Base-by-base conservation (phyloP, 1,140 invertebrate species). In the Drosophila varians region DNA sequence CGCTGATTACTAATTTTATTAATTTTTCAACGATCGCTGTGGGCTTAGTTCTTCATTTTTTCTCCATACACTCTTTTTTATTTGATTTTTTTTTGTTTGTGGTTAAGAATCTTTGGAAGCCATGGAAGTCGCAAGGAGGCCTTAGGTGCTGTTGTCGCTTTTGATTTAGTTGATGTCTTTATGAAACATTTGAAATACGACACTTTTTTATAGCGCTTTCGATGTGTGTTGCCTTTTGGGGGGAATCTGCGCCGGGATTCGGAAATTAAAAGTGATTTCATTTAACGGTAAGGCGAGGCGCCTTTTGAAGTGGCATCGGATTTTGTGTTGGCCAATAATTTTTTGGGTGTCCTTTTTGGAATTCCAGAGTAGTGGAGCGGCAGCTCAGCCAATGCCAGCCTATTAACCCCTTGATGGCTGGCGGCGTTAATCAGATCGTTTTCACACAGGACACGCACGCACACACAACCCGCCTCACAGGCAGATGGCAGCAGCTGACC, bases 101-200 rank as follows among this genome's bases (percentile, higher is more conserved):
- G 8, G 25, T 47, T 36, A 36, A 60, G 69, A 62, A 31, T 12
- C 43, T 47, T 19, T 48, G 74, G n/a, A n/a, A n/a, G 69, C 46
- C 76, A 31, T 56, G 46, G 45, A 12, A 16, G 36, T 16, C n/a
- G 36, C 36, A 12, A 19, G 42, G 16, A 42, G 62, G 68, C 61
- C 58, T 83, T 77, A 61, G 72, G 80, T 69, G 66, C 79, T 80
- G 73, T 87, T 87, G 82, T 87, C 82, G 74, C 77, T 87, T 71
- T 87, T 87, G 82, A 87, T 87, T 87, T 87, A 87, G 82, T 87
- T 87, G 82, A 87, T 87, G 82, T 87, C 82, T 87, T 87, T 87
- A 87, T 86, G 82, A 82, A 86, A 78, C 82, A 87, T 87, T 87
- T 87, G 82, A 87, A 87, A 87, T 52, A 87, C 82, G 82, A 87